Evolutionary conservation across 2,888 invertebrate species (phyloP).

Genomic region (Embidobia sp.): DNA sequence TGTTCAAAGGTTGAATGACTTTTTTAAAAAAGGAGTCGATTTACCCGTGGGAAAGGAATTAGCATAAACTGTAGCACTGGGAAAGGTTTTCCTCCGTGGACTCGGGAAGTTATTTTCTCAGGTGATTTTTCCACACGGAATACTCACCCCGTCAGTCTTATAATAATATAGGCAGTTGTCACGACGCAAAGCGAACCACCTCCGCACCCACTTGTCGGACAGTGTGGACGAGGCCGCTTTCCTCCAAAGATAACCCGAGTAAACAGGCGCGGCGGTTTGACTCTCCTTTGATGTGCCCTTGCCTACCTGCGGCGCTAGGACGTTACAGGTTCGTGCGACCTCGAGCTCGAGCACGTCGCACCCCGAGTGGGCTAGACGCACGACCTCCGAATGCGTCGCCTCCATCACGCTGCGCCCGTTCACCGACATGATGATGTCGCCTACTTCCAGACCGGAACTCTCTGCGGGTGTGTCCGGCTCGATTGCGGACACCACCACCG

Average conservation of each 20-base stretch:
- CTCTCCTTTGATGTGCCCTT: constrained; percentile 83
- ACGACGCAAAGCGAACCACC: constrained; percentile 95
- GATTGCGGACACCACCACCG: constrained; percentile 97
- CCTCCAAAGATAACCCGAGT: constrained; percentile 90
- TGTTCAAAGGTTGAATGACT: too few relatives aligned
- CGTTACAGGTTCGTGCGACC: constrained; percentile 93
- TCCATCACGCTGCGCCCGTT: constrained; percentile 96
- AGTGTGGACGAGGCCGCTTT: constrained; percentile 83
- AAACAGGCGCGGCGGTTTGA: constrained; percentile 83
- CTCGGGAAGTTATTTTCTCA: constrained; percentile 5
- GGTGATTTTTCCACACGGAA: constrained; percentile 5
- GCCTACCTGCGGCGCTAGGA: constrained; percentile 86
- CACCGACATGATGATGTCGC: constrained; percentile 95
- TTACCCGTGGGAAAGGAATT: neutral
- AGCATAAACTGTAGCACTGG: neutral
- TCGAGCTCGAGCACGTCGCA: constrained; percentile 93
- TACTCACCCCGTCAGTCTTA: constrained; percentile 92
- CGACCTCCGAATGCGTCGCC: constrained; percentile 95
- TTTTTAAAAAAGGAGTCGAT: neutral
- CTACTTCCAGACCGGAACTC: constrained; percentile 94
- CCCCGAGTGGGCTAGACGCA: constrained; percentile 94
- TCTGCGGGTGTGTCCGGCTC: constrained; percentile 97
- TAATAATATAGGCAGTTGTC: constrained; percentile 98
- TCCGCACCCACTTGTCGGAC: constrained; percentile 89
- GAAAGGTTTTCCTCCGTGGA: neutral